Conservation (phyloP, 92 coral and sea anemone genomes). For the Palythoa grandis region DNA sequence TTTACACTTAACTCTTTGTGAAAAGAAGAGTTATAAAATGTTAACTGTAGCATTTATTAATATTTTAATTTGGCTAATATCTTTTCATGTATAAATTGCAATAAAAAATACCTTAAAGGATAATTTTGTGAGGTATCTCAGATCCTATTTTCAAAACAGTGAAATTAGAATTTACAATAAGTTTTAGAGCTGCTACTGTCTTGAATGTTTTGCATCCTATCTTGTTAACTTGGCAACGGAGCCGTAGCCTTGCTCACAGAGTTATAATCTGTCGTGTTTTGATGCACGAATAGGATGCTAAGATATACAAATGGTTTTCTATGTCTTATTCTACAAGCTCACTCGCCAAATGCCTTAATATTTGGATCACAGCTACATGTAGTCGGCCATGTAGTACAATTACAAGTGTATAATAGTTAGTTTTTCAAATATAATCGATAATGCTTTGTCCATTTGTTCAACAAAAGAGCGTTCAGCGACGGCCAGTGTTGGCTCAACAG, state of each 20-base stretch:
- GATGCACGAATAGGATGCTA: background rate
- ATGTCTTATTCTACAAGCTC: background rate
- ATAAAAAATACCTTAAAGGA: no score
- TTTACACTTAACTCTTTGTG: background rate
- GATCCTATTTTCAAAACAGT: background rate
- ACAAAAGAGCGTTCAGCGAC: constrained; percentile 73
- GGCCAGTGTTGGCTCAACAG: constrained; percentile 66
- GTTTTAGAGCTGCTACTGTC: background rate
- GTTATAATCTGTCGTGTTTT: background rate
- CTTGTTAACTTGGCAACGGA: constrained; percentile 19
- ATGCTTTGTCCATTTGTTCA: constrained; percentile 21
- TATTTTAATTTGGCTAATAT: background rate
- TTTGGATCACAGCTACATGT: background rate
- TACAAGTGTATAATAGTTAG: background rate
- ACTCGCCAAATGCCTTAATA: background rate
- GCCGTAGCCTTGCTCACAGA: background rate
- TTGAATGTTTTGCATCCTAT: constrained; percentile 4
- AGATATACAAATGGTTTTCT: background rate
- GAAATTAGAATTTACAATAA: constrained; percentile 9
- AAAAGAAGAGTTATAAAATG: background rate
- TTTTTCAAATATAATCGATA: background rate
- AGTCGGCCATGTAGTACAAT: background rate
- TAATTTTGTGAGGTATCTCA: no score
- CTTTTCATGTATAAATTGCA: background rate
- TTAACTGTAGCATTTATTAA: background rate